Percentiles rank a stretch among this genome's conserved stretches.
These are phyloP conservation scores for Platysteira castanea DNA, from an alignment of 2,113 vertebrate genomes.

Conservation along the genomic window DNA sequence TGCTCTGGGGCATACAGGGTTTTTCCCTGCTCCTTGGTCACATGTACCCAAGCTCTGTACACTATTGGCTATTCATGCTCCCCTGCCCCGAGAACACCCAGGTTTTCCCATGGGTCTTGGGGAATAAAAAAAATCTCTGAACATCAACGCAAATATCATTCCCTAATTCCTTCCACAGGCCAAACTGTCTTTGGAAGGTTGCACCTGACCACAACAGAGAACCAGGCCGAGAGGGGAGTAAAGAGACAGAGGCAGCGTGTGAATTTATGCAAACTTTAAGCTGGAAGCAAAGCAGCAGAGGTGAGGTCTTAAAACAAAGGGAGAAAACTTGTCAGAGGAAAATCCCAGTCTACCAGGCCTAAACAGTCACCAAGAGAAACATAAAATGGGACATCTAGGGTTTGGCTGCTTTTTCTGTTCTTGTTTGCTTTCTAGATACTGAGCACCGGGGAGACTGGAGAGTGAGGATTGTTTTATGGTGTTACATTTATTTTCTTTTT, in stretches of 20 bases:
- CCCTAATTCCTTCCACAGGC: too few species aligned
- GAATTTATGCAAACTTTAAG: neutral
- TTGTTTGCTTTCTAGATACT: neutral
- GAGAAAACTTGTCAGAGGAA: neutral
- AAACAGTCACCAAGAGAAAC: neutral
- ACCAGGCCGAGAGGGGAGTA: neutral
- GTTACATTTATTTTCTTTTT: neutral
- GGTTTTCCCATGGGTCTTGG: too few species aligned
- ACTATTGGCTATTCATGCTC: too few species aligned
- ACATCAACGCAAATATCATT: too few species aligned
- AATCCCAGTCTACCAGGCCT: neutral
- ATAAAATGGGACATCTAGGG: neutral
- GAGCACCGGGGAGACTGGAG: neutral
- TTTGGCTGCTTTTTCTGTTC: neutral
- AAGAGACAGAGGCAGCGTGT: rapidly evolving
- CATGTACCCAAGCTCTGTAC: too few species aligned
- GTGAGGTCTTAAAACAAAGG: neutral
- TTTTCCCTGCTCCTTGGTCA: too few species aligned
- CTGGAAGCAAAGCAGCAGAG: neutral
- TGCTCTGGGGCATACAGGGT: too few species aligned
- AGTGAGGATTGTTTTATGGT: neutral
- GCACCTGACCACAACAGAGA: too few species aligned
- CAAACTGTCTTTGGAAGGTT: too few species aligned
- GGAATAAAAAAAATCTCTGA: too few species aligned
- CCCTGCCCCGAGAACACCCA: too few species aligned